Base-by-base conservation (phyloP, 2,888 invertebrate species). In the Folsomia manolachei region DNA sequence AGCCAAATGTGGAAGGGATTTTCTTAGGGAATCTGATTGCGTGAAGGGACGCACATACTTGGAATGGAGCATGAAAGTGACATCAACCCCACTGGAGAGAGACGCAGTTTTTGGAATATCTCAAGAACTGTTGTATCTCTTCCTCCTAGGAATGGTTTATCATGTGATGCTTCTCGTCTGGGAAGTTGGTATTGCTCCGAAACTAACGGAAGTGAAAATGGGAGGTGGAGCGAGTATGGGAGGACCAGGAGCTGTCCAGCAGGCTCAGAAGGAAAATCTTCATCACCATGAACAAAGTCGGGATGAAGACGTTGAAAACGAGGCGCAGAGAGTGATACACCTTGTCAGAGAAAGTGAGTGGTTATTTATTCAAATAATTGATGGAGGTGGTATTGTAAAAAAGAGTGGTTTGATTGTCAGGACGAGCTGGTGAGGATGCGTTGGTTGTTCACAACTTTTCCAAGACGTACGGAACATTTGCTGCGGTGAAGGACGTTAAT, bases 111-210 rank as follows among this genome's bases (percentile, higher is more conserved):
- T 39, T 39, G 39, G 14, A 39, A 39, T 39, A 39, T 39, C 69
- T 18, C 74, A 75, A 63, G 78, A 78, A 26, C 56, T 78, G 2
- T 14, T 73, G 1, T 73, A 56, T 53, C 61, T 75, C 66, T 70
- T 78, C 18, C 26, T 76, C 1, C 23, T 74, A 26, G 75, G 69
- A 11, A n/a, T 73, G 1, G 39, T 72, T 27, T 76, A 72, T 66
- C 70, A 70, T 66, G 25, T 70, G 4, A 21, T 74, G 1, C 39
- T 76, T 4, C 70, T 74, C 27, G 0, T 64, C 14, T 14, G 72
- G 14, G 76, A 74, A 26, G 18, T 79, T 70, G 61, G 77, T 77
- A 25, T 39, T 78, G 19, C n/a, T 80, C 26, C 74, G 74, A 27
- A 69, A 14, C 14, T 39, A 39, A 39, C 4, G 14, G 14, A 39